phyloP scores from a whole-genome alignment of 1,140 invertebrate species.

The Rhopalosiphum padi region DNA sequence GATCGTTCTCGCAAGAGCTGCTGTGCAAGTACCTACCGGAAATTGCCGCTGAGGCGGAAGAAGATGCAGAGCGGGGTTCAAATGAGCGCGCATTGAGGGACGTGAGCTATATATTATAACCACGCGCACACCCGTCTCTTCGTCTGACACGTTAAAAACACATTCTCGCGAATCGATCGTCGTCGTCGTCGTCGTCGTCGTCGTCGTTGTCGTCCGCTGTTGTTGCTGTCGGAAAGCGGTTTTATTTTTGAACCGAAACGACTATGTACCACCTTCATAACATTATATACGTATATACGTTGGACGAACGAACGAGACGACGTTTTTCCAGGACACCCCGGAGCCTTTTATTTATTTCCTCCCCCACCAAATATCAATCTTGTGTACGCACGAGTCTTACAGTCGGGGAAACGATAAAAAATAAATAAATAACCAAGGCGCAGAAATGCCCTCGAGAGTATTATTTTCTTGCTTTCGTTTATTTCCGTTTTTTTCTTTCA shows the following conservation, averaged over 20 bases:
- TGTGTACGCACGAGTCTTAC: not conserved
- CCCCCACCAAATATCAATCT: not conserved
- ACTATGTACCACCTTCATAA: not conserved
- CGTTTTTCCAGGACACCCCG: not conserved
- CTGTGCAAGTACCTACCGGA: not conserved
- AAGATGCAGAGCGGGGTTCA: not conserved
- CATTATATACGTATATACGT: not conserved
- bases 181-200: not conserved
- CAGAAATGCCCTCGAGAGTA: conserved; percentile 3
- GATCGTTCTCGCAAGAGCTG: not conserved
- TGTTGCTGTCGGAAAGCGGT: not conserved
- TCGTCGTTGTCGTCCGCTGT: not conserved
- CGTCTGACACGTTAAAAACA: conserved; percentile 1
- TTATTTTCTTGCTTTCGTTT: conserved; percentile 12
- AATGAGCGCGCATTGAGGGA: conserved; percentile 10
- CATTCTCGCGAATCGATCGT: conserved; percentile 4
- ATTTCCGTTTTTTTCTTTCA: conserved; percentile 1
- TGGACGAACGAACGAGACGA: not conserved
- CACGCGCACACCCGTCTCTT: not conserved
- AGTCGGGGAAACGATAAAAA: not conserved
- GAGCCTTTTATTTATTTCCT: not conserved
- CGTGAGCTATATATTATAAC: conserved; percentile 10
- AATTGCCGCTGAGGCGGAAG: not conserved
- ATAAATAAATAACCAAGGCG: not conserved
- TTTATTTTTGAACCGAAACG: conserved; percentile 4